A percentile compares a stretch with the other conserved stretches of the same genome.
Conservation (phyloP, 2,797 vertebrate species). For the Falco biarmicus region DNA sequence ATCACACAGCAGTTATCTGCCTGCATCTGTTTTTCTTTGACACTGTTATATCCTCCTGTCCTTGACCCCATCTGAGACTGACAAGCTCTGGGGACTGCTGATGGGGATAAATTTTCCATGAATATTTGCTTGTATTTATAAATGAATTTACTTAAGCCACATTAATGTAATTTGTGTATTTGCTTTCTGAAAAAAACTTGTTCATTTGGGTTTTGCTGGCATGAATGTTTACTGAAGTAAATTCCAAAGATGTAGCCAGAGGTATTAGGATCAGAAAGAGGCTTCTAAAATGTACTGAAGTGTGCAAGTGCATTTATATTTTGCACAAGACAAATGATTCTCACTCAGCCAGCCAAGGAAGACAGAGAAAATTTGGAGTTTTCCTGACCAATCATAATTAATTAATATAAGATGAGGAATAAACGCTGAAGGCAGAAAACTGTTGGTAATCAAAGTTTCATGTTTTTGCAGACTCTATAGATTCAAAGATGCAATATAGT, state of each 20-base stretch:
- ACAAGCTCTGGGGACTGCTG: not conserved
- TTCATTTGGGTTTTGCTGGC: not conserved
- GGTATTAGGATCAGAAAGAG: conserved; percentile 26
- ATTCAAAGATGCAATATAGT: not conserved
- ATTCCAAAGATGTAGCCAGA: conserved; percentile 48
- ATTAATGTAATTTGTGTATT: not conserved
- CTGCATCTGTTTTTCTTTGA: conserved; percentile 49
- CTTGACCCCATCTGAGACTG: conserved; percentile 46
- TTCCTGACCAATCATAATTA: not conserved
- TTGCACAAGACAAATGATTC: conserved; percentile 19
- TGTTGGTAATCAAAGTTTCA: not conserved
- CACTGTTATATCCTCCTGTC: conserved; percentile 30
- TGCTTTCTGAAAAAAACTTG: not conserved
- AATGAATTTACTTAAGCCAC: conserved; percentile 37
- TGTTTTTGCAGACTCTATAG: not conserved
- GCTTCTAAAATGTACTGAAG: conserved; percentile 23
- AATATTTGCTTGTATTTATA: conserved; percentile 33
- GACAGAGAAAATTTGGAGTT: not conserved
- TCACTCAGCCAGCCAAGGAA: not conserved
- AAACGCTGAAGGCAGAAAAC: not conserved
- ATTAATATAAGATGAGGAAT: not conserved
- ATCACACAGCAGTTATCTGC: conserved; percentile 31
- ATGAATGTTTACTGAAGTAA: conserved; percentile 46
- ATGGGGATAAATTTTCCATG: conserved; percentile 10
- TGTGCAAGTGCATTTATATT: conserved; percentile 23